These are phyloP conservation scores for Arremon aurantiirostris DNA, from an alignment of 2,797 vertebrate genomes.

Conservation along the genomic window DNA sequence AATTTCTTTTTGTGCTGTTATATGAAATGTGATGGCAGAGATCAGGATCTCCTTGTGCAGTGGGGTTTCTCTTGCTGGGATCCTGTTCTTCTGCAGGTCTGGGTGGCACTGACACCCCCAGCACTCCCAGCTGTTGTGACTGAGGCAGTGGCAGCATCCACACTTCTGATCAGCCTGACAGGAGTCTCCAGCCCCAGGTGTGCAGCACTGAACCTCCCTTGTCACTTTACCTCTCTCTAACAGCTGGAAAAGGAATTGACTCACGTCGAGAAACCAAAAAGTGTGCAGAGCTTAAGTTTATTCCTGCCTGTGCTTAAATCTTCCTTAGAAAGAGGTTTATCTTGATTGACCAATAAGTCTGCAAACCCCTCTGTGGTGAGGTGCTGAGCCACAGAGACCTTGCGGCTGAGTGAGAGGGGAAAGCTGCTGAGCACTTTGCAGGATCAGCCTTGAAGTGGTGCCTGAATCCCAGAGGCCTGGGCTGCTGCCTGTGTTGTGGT, in stretches of 20 bases:
- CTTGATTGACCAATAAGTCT: constrained; percentile 11
- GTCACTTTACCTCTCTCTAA: background rate
- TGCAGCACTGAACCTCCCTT: background rate
- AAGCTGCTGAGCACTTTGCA: background rate
- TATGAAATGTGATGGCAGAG: background rate
- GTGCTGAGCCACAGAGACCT: background rate
- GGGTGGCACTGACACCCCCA: background rate
- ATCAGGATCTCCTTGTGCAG: background rate
- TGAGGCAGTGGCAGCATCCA: background rate
- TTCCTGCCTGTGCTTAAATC: background rate
- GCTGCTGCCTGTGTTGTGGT: constrained; percentile 7
- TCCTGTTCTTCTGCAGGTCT: background rate
- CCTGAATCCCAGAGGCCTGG: background rate
- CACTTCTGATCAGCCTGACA: background rate
- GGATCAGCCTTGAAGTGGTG: constrained; percentile 32
- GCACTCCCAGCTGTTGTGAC: background rate
- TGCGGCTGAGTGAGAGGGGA: background rate
- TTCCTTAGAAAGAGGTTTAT: background rate
- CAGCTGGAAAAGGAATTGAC: background rate
- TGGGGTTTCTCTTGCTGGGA: background rate
- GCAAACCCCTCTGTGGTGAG: background rate
- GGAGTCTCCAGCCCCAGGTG: background rate
- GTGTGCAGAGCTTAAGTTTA: background rate
- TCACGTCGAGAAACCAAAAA: background rate
- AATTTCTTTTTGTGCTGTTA: background rate